Evolutionary conservation across 2,113 vertebrate genomes (phyloP).

Genomic region (Ramphastos sulfuratus): DNA sequence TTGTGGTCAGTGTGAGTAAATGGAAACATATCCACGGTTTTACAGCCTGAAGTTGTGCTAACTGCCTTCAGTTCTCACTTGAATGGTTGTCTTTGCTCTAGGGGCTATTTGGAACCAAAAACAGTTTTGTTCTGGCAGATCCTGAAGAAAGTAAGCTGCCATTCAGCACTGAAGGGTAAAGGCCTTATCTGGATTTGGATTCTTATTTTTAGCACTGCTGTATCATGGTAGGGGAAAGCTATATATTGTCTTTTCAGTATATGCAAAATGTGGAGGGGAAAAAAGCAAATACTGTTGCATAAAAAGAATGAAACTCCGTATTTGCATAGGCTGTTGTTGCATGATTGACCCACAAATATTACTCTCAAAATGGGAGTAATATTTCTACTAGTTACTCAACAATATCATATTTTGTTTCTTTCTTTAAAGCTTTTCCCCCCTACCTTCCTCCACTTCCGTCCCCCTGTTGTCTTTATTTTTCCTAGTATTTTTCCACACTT

Average conservation of each 20-base stretch:
- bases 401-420: slow-evolving; percentile 19
- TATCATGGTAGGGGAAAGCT: background rate
- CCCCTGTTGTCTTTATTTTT: slow-evolving; percentile 35
- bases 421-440: background rate
- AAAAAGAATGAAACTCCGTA: background rate
- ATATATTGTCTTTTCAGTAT: background rate
- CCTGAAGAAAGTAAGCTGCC: background rate
- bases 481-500: slow-evolving; percentile 50
- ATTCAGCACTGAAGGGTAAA: background rate
- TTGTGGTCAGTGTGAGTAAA: background rate
- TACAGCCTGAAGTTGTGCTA: background rate
- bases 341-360: background rate
- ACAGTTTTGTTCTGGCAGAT: background rate
- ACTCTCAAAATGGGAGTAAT: background rate
- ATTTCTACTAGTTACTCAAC: slow-evolving; percentile 17
- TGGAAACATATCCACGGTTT: background rate
- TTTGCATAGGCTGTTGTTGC: background rate
- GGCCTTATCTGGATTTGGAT: background rate
- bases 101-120: background rate
- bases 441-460: background rate
- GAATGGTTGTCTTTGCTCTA: background rate
- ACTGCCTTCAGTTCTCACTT: background rate
- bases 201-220: background rate
- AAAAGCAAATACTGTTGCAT: background rate
- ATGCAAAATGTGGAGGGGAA: background rate